Evolutionary conservation across 2,888 invertebrate genomes (phyloP), one percentile per base, ranked within the genome.

Genomic region (Listrodromus nycthemerus): DNA sequence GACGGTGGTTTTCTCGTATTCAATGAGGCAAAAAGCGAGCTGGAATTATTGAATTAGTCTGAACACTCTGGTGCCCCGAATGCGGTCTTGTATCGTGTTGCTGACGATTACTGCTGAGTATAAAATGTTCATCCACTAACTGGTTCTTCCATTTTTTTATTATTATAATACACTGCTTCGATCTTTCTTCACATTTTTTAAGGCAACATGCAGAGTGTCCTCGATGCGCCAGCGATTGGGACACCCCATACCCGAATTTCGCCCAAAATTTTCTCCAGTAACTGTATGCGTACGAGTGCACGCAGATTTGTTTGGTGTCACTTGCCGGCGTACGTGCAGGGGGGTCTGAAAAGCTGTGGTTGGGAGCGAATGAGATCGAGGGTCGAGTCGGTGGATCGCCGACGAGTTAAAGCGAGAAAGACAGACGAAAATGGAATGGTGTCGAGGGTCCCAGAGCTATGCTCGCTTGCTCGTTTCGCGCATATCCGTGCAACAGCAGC

Each of bases 291-390:
- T 79, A 74, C 78, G 73, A 81, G 76, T 71, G 89, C 87, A 88
- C 85, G 89, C 88, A 91, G 89, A 92, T 92, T 92, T 92, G 92
- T 92, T 92, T 89, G 90, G 90, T 91, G 92, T 92, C 92, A 92
- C 89, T 92, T 92, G 92, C 92, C 92, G 87, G 89, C 80, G 85
- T 82, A 88, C 80, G 86, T 61, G 76, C 65, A 73, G 41, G 67
- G 67, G 67, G 77, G 67, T 66, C 71, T 74, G 58, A 70, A 52
- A 80, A 82, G 61, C 75, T 66, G 70, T 77, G 48, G 41, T 55
- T 48, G 76, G 50, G 82, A 41, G 81, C 80, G 70, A 79, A 80
- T 58, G 82, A 70, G 82, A 55, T 82, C 83, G 85, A 74, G 80
- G 78, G 70, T 48, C 55, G 75, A 37, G 24, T 45, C n/a, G 80